These are phyloP conservation scores for Dendrolimus punctatus DNA, from an alignment of 1,140 invertebrate species.

Conservation along the genomic window DNA sequence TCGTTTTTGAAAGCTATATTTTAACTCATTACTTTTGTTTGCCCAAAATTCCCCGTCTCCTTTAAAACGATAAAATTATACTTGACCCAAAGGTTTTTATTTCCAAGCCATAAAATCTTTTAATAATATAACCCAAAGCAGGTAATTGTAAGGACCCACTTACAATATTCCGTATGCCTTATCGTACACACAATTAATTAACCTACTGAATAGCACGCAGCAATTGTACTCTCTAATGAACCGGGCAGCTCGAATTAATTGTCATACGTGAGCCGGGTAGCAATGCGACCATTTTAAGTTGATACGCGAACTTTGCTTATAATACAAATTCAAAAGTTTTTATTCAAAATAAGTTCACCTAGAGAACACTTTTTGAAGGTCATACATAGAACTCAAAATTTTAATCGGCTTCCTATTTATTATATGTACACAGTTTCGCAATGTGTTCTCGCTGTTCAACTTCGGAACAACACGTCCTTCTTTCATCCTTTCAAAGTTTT, in stretches of 20 bases:
- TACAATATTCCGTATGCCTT: constrained; percentile 2
- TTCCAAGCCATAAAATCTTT: no score
- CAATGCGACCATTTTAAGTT: constrained; percentile 31
- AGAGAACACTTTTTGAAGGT: no score
- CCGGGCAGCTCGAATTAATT: constrained; percentile 45
- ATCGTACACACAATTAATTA: constrained; percentile 36
- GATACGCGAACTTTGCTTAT: constrained; percentile 10
- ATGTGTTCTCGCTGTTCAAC: neutral
- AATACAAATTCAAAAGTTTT: neutral
- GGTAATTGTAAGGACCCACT: neutral
- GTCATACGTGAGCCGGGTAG: constrained; percentile 39
- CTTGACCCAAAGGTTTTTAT: no score
- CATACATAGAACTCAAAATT: no score
- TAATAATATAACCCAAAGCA: neutral
- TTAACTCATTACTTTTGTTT: no score
- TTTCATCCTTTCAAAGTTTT: no score
- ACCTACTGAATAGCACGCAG: constrained; percentile 33
- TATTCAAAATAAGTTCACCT: no score
- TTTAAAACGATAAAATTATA: no score
- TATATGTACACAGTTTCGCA: neutral
- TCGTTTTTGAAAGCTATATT: no score
- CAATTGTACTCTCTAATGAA: constrained; percentile 51
- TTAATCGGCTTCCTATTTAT: no score
- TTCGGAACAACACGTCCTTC: neutral
- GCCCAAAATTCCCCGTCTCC: no score